A percentile compares a stretch with the other conserved stretches of the same genome.
Evolutionary conservation across 1,140 invertebrate genomes (phyloP).

Genomic region (Pogonognathellus flavescens): DNA sequence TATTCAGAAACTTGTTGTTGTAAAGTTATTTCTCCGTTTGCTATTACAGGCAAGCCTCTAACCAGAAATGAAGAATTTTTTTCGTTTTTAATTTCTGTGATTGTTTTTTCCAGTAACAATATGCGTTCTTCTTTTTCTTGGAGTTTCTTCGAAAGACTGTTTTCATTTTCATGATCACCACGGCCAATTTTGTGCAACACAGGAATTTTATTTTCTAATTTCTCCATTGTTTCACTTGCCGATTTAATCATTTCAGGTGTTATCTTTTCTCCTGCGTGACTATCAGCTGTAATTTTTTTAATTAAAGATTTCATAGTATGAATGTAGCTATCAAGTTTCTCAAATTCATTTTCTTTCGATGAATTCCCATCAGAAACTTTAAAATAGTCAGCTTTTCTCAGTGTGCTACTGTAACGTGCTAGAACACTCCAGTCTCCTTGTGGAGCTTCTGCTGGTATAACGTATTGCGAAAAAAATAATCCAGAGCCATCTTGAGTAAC

Average conservation of each 20-base stretch:
- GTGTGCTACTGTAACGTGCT: not conserved
- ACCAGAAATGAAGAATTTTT: not conserved
- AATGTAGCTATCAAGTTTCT: not conserved
- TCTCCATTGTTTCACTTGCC: not conserved
- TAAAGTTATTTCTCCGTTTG: not conserved
- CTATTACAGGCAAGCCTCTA: not conserved
- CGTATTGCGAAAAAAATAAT: not conserved
- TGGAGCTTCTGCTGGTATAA: not conserved
- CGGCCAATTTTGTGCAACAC: not conserved
- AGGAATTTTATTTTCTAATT: not conserved
- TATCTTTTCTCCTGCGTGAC: not conserved
- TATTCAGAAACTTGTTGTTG: not conserved
- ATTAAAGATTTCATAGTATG: not conserved
- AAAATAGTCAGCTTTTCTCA: not conserved
- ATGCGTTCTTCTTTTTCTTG: not conserved
- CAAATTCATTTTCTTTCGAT: not conserved
- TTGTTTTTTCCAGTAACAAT: not conserved
- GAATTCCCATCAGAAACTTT: not conserved
- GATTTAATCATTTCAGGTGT: not conserved
- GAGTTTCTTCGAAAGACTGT: not conserved
- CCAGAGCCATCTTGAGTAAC: not conserved
- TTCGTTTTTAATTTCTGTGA: not conserved
- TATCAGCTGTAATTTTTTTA: not conserved
- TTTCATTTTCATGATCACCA: not conserved
- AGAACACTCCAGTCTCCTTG: not conserved